phyloP scores from a whole-genome alignment of 2,113 vertebrate species.

The Platysternon megacephalum region DNA sequence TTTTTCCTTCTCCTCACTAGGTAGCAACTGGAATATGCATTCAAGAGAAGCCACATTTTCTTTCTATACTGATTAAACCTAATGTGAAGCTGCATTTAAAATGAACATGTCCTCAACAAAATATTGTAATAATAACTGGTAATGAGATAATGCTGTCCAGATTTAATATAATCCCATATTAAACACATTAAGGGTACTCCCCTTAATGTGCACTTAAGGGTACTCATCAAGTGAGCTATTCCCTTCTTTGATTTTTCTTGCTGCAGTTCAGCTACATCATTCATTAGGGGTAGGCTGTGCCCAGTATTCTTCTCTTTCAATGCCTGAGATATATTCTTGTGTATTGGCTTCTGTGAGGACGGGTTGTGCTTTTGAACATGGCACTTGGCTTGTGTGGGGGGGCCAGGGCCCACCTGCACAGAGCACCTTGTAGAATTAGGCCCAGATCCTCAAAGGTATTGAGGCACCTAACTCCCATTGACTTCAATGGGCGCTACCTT shows the following conservation, averaged over 20 bases:
- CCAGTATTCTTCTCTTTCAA: neutral
- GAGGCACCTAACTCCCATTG: neutral
- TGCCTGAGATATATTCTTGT: fast-evolving
- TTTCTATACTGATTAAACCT: slow-evolving; percentile 57
- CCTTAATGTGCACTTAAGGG: too few relatives aligned
- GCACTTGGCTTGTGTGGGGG: neutral
- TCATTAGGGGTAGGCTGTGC: neutral
- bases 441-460: neutral
- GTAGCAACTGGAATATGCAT: slow-evolving; percentile 43
- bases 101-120: slow-evolving; percentile 68
- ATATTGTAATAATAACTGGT: slow-evolving; percentile 68
- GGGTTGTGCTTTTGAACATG: neutral
- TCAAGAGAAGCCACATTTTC: slow-evolving; percentile 57
- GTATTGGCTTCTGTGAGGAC: neutral
- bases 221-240: slow-evolving; percentile 28
- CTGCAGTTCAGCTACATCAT: neutral
- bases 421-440: neutral
- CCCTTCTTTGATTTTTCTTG: slow-evolving; percentile 31
- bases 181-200: slow-evolving; percentile 43
- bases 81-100: slow-evolving; percentile 63
- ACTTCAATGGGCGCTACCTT: neutral
- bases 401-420: neutral
- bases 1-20: slow-evolving; percentile 12
- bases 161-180: slow-evolving; percentile 72
- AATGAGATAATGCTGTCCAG: slow-evolving; percentile 68